Evolutionary conservation across 2,797 vertebrate species (phyloP), one percentile per base, ranked within the genome.

Genomic region (Syngnathus rostellatus): DNA sequence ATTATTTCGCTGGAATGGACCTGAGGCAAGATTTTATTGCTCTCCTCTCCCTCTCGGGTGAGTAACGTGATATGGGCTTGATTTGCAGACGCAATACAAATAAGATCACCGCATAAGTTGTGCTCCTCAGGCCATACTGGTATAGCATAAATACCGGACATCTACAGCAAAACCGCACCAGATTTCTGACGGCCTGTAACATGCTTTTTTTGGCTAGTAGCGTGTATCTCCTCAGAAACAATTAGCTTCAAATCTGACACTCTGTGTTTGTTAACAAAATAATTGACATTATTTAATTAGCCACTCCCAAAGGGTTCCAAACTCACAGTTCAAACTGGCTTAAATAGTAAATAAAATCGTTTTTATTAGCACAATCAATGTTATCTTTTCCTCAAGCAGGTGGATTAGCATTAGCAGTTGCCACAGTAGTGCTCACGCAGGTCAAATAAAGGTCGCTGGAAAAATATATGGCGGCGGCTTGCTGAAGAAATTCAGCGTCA

Each of bases 21-120:
- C 83, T 81, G 82, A 87, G 83, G 85, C 66, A 51, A 54, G 63
- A 74, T 82, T 88, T 85, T 73, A 81, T 87, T 77, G 78, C 77
- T 83, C 84, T 72, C 62, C 58, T 8, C 23, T 70, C 77, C 65
- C 82, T 81, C 79, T 21, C 21, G 72, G 67, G 77, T 83, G 81
- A 85, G 80, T 77, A 80, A 83, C 75, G 9, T 61, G 69, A 84
- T 72, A 79, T 76, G 81, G 78, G 61, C 64, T 73, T 81, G 73
- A 67, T 77, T 76, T 77, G 70, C 86, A 87, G 85, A 81, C 86
- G 81, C 80, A 79, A 66, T 62, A 19, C 8, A 70, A 67, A 68
- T 73, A 84, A 82, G 84, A 81, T 83, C 78, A 72, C 71, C 64
- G 39, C 67, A 81, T 72, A 72, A 77, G 69, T 70, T 16, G 70